These are phyloP conservation scores for Antennarius maculatus DNA, from an alignment of 2,797 vertebrate species.

Conservation along the genomic window DNA sequence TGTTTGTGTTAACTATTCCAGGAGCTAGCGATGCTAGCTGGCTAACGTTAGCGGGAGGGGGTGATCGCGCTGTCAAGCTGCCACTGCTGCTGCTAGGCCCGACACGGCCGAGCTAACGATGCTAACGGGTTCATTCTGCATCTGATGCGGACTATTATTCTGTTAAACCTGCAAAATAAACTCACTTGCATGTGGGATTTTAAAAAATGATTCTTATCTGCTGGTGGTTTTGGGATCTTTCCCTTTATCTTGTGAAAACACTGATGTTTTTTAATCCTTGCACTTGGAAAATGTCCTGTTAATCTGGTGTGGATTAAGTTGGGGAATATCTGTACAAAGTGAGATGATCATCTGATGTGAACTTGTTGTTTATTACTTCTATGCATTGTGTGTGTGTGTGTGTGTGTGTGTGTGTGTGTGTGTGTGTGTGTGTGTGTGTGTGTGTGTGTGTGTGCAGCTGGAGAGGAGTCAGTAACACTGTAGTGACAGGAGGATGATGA, in stretches of 20 bases:
- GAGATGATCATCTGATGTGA: constrained; percentile 31
- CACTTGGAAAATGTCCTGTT: not conserved
- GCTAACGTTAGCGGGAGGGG: constrained; percentile 43
- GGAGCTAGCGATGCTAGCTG: constrained; percentile 51
- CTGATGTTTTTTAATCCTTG: constrained; percentile 24
- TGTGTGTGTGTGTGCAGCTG: not conserved
- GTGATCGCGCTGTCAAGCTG: constrained; percentile 68
- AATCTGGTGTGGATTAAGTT: constrained; percentile 25
- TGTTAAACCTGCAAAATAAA: not conserved
- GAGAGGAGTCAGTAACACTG: constrained; percentile 8
- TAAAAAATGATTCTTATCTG: constrained; percentile 4
- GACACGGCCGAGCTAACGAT: constrained; percentile 49
- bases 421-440: no score
- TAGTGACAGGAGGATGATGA: constrained; percentile 21
- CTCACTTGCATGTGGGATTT: constrained; percentile 12
- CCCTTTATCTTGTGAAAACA: constrained; percentile 17
- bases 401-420: not conserved
- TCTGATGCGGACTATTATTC: not conserved
- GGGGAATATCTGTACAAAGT: constrained; percentile 21
- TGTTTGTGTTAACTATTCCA: not conserved
- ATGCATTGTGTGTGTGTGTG: no score
- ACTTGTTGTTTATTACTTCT: constrained; percentile 11
- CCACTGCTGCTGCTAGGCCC: constrained; percentile 60
- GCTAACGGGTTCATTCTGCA: constrained; percentile 19
- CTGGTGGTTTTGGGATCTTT: constrained; percentile 16